Conservation (phyloP, 1,140 invertebrate genomes). For the Trachymyrmex cornetzi region DNA sequence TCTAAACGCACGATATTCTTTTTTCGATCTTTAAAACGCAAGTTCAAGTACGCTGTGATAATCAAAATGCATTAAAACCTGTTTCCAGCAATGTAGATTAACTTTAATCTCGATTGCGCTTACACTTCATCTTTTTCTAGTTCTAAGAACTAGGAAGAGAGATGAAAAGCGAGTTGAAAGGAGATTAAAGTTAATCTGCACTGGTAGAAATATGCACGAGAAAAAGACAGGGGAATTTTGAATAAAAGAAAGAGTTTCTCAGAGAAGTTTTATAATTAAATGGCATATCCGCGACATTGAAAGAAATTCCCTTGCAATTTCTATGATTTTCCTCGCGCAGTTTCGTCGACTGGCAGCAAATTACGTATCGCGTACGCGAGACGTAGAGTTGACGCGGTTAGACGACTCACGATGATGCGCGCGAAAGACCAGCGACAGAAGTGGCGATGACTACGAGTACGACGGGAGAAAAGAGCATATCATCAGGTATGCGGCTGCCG, state of each 20-base stretch:
- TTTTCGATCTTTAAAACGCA: background rate
- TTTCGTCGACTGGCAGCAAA: conserved; percentile 32
- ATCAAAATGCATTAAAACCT: background rate
- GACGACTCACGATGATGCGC: conserved; percentile 68
- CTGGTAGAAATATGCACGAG: too few relatives aligned
- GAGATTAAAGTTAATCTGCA: too few relatives aligned
- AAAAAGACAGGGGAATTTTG: background rate
- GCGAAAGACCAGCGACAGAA: conserved; percentile 52
- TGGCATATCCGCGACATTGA: background rate
- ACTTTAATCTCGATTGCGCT: too few relatives aligned
- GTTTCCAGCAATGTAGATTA: too few relatives aligned
- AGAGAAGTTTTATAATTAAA: background rate
- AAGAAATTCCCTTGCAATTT: conserved; percentile 24
- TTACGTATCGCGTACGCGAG: conserved; percentile 59
- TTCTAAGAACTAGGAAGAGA: too few relatives aligned
- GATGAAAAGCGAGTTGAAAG: too few relatives aligned
- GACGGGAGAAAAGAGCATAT: conserved; percentile 53
- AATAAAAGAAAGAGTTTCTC: background rate
- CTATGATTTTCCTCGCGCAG: conserved; percentile 40
- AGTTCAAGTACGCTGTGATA: background rate
- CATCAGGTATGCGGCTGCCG: conserved; percentile 68
- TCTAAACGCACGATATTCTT: background rate
- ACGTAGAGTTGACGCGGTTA: conserved; percentile 49
- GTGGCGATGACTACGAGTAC: conserved; percentile 51
- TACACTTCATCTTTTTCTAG: too few relatives aligned